Percentiles rank a stretch among this genome's conserved stretches.
phyloP scores from a whole-genome alignment of 2,888 invertebrate species.

The Ligdia adustata region DNA sequence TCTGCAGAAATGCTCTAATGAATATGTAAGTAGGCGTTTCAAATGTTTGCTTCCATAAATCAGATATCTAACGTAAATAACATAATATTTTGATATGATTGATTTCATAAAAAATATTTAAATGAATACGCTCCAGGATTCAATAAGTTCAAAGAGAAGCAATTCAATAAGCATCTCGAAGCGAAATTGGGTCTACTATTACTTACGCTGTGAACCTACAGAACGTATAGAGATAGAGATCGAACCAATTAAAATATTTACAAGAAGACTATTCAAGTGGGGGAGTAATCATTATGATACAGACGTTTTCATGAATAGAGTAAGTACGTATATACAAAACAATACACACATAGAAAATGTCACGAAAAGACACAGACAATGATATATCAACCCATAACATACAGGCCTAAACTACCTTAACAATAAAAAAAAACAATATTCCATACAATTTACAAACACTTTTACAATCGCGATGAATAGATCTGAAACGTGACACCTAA shows the following conservation, averaged over 20 bases:
- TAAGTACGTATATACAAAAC: too few species aligned
- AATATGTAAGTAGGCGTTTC: conserved; percentile 17
- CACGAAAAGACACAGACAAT: too few species aligned
- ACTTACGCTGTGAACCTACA: not conserved
- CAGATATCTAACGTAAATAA: conserved; percentile 15
- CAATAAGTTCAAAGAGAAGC: conserved; percentile 18
- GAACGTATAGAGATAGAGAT: not conserved
- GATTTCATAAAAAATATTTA: conserved; percentile 14
- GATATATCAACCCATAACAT: too few species aligned
- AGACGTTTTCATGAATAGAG: too few species aligned
- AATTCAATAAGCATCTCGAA: conserved; percentile 5
- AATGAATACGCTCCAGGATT: conserved; percentile 15
- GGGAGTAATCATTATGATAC: too few species aligned
- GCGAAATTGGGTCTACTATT: conserved; percentile 4
- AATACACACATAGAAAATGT: too few species aligned
- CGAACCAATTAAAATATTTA: conserved; percentile 3
- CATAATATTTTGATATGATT: conserved; percentile 9
- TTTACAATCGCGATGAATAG: too few species aligned
- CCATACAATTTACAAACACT: too few species aligned
- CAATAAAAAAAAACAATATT: too few species aligned
- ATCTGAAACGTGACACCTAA: too few species aligned
- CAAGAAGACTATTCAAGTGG: too few species aligned
- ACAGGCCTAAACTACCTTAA: too few species aligned
- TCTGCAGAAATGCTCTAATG: conserved; percentile 1
- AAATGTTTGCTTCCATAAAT: conserved; percentile 20